Evolutionary conservation across 2,113 vertebrate genomes (phyloP).

Genomic region (Oreochromis tanganicae): DNA sequence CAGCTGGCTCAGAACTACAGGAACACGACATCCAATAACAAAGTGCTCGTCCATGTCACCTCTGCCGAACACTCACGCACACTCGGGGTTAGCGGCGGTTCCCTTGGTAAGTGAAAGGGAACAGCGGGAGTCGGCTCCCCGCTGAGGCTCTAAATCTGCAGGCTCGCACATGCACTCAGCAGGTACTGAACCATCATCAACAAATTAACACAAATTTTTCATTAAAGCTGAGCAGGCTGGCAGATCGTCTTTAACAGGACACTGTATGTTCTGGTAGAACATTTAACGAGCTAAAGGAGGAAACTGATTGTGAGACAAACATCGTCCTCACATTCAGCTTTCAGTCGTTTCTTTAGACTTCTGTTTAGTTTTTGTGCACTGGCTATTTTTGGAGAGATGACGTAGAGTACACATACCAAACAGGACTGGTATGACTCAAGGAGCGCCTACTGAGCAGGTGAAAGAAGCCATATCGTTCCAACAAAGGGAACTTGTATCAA

Average conservation of each 20-base stretch:
- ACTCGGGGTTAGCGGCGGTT: background rate
- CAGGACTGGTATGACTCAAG: background rate
- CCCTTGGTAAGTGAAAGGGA: background rate
- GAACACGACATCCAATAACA: background rate
- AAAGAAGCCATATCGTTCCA: accelerated
- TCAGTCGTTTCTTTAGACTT: background rate
- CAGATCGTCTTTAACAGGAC: background rate
- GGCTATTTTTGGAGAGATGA: accelerated
- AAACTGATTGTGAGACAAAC: background rate
- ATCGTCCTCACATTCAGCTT: background rate
- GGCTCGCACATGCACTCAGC: background rate
- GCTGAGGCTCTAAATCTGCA: background rate
- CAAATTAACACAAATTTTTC: background rate
- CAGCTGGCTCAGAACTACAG: background rate
- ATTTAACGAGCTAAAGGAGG: background rate
- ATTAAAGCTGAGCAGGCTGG: background rate
- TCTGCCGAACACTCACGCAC: background rate
- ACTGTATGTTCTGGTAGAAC: background rate
- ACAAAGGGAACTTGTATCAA: background rate
- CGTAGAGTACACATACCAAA: background rate
- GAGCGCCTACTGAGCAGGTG: accelerated
- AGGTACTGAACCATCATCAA: background rate
- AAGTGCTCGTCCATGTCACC: background rate
- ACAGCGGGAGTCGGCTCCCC: background rate
- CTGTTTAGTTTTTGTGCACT: accelerated